Base-by-base conservation (phyloP, 2,888 invertebrate genomes). In the Entomobrya multifasciata region DNA sequence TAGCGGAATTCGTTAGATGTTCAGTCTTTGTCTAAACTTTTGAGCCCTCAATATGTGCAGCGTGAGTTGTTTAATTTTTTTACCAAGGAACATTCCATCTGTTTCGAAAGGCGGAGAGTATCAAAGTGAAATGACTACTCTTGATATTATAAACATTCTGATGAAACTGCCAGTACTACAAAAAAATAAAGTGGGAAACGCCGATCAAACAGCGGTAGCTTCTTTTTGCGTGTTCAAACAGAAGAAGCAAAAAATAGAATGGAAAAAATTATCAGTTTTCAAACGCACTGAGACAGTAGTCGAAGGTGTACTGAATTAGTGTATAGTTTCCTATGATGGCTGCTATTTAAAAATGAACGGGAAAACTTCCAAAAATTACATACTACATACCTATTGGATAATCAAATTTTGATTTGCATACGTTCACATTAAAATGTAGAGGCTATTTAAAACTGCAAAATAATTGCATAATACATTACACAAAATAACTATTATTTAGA, bases 61-160 rank as follows among this genome's bases (percentile, higher is more conserved):
- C 78, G 60, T 85, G 85, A 85, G 85, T 72, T 86, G 86, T 86
- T 72, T 79, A 79, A 79, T 84, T 84, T 84, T 83, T 84, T 77
- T 36, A 70, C 67, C 84, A 85, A 85, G 86, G 74, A 79, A 55
- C 20, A 74, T 52, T 74, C 79, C 86, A 86, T 80, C 86, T 86
- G 86, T 80, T 86, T 74, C 62, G 74, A 74, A 52, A 20, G 86
- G 57, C 86, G 86, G 79, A 65, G 74, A 52, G 44, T 22, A 49
- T 86, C 86, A 86, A 86, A 86, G 86, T 8, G 30, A 36, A 72
- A 52, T 79, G 60, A 47, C 30, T 79, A 49, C 72, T 86, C 47
- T 62, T 60, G 27, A 55, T 80, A 72, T 52, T 74, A 74, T 74
- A 74, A 74, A 74, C 74, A 74, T 67, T 67, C 22, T 22, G n/a